Evolutionary conservation across 2,888 invertebrate genomes (phyloP).

Genomic region (Diploptera punctata): DNA sequence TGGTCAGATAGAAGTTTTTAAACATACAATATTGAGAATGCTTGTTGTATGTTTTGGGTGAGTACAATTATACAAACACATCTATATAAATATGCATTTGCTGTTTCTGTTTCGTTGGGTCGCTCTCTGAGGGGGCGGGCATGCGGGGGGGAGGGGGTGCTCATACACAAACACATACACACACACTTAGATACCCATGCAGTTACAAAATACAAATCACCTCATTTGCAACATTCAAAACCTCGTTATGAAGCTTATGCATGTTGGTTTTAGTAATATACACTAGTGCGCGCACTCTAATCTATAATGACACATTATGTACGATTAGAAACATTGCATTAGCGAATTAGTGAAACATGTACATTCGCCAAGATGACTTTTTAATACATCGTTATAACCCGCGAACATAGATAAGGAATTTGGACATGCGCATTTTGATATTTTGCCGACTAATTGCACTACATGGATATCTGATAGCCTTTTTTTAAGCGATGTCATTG

Average conservation of each 20-base stretch:
- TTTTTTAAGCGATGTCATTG: too few relatives aligned
- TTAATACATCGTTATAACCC: background rate
- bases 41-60: background rate
- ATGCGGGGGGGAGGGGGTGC: too few relatives aligned
- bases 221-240: constrained; percentile 25
- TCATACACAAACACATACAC: background rate
- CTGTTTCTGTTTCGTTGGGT: constrained; percentile 9
- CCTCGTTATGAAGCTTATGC: constrained; percentile 19
- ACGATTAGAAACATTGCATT: constrained; percentile 13
- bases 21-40: too few relatives aligned
- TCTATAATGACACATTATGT: constrained; percentile 17
- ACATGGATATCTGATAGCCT: too few relatives aligned
- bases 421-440: background rate
- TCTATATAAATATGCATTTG: constrained; percentile 27
- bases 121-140: background rate
- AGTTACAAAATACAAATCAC: constrained; percentile 28
- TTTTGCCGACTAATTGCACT: background rate
- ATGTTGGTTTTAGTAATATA: constrained; percentile 24
- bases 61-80: constrained; percentile 23
- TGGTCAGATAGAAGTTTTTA: too few relatives aligned
- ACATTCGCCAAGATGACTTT: background rate
- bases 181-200: background rate
- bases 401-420: background rate
- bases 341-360: constrained; percentile 16
- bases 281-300: background rate